These are phyloP conservation scores for Beaufortia kweichowensis DNA, from an alignment of 2,113 vertebrate genomes.

Conservation along the genomic window DNA sequence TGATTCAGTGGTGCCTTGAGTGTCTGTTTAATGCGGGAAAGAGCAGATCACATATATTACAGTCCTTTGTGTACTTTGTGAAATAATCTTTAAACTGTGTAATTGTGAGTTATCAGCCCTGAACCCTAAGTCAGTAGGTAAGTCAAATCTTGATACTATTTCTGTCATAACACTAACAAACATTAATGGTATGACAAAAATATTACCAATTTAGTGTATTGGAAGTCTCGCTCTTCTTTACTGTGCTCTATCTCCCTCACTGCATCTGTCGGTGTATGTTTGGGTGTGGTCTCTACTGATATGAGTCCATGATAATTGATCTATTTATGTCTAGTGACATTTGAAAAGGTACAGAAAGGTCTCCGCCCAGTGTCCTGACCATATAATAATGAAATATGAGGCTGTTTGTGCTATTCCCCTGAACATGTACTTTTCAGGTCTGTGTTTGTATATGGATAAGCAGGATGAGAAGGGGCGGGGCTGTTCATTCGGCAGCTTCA, in stretches of 20 bases:
- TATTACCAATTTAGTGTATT: neutral
- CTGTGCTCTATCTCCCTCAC: neutral
- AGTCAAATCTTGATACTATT: too few relatives aligned
- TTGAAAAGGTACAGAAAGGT: neutral
- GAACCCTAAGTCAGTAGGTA: too few relatives aligned
- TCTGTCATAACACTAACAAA: too few relatives aligned
- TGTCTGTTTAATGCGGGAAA: neutral
- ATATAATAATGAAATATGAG: neutral
- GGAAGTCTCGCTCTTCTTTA: neutral
- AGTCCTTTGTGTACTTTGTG: neutral
- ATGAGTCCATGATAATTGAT: neutral
- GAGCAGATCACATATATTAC: neutral
- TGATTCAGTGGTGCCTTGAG: neutral
- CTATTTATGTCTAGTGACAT: neutral
- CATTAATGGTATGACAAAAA: neutral
- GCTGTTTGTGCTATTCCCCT: neutral
- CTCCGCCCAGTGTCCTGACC: neutral
- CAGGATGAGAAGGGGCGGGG: too few relatives aligned
- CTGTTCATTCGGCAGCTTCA: neutral
- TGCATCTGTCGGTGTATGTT: neutral
- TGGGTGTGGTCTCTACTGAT: conserved; percentile 17
- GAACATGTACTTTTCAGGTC: neutral
- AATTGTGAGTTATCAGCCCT: too few relatives aligned
- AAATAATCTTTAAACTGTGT: too few relatives aligned
- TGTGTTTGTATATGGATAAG: neutral